phyloP scores from a whole-genome alignment of 2,888 invertebrate genomes.

The Synergus itoensis region DNA sequence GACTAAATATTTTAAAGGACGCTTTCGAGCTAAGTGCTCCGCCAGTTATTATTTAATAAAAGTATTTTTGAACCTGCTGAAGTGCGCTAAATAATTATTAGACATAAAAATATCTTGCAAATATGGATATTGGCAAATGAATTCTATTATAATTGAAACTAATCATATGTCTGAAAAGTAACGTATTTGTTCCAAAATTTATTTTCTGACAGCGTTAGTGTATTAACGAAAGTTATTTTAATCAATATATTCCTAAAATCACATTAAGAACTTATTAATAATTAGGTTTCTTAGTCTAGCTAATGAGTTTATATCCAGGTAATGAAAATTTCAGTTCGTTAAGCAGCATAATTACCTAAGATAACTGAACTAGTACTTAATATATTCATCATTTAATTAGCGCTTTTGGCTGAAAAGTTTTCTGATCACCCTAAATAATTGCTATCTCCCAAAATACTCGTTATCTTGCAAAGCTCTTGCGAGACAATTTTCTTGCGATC shows the following conservation, averaged over 20 bases:
- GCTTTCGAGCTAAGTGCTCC: background rate
- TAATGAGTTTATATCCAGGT: background rate
- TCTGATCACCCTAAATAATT: slow-evolving; percentile 8
- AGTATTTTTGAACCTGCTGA: background rate
- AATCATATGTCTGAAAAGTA: background rate
- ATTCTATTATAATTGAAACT: background rate
- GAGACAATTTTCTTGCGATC: slow-evolving; percentile 10
- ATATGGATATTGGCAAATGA: background rate
- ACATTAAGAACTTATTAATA: background rate
- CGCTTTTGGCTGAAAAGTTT: background rate
- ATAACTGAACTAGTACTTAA: background rate
- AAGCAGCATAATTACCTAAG: background rate
- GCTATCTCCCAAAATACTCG: slow-evolving; percentile 5
- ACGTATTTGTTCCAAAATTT: background rate
- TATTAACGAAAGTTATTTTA: background rate
- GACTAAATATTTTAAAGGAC: background rate
- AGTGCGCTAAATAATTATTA: background rate
- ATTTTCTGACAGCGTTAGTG: background rate
- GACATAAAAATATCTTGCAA: background rate
- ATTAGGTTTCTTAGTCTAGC: background rate
- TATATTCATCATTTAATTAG: slow-evolving; percentile 3
- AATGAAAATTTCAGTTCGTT: background rate
- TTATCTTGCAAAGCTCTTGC: background rate
- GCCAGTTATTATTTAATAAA: too few species aligned
- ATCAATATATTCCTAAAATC: background rate